phyloP scores from a whole-genome alignment of 2,888 invertebrate species.

The Plusia festucae region DNA sequence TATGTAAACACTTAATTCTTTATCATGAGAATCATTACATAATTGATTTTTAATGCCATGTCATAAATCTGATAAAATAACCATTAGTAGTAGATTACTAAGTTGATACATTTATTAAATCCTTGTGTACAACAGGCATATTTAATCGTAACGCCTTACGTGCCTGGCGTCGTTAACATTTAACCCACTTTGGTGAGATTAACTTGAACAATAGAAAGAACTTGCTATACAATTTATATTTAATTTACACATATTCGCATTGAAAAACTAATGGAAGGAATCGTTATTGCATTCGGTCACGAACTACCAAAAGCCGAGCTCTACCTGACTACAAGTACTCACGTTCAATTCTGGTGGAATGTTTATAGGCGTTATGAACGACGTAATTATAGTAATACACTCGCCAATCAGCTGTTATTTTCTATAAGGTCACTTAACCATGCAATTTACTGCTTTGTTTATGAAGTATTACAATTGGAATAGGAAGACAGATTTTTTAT shows the following conservation, averaged over 20 bases:
- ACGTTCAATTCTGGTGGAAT: constrained; percentile 72
- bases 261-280: constrained; percentile 77
- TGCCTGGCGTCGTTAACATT: constrained; percentile 65
- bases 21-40: constrained; percentile 29
- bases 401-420: constrained; percentile 63
- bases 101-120: constrained; percentile 37
- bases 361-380: constrained; percentile 69
- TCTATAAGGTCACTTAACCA: constrained; percentile 18
- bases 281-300: constrained; percentile 79
- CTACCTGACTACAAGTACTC: constrained; percentile 21
- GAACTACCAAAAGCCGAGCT: constrained; percentile 70
- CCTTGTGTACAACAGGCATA: constrained; percentile 31
- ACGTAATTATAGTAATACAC: constrained; percentile 70
- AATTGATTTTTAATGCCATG: not conserved
- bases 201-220: constrained; percentile 66
- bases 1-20: constrained; percentile 37
- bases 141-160: constrained; percentile 57
- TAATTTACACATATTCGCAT: constrained; percentile 75
- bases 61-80: constrained; percentile 24
- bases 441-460: constrained; percentile 14
- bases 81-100: constrained; percentile 24
- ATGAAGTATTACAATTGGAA: not conserved
- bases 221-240: constrained; percentile 66
- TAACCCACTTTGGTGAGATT: constrained; percentile 62
- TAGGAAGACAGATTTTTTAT: not conserved